phyloP scores from a whole-genome alignment of 2,888 invertebrate species.

The Monochamus alternatus region DNA sequence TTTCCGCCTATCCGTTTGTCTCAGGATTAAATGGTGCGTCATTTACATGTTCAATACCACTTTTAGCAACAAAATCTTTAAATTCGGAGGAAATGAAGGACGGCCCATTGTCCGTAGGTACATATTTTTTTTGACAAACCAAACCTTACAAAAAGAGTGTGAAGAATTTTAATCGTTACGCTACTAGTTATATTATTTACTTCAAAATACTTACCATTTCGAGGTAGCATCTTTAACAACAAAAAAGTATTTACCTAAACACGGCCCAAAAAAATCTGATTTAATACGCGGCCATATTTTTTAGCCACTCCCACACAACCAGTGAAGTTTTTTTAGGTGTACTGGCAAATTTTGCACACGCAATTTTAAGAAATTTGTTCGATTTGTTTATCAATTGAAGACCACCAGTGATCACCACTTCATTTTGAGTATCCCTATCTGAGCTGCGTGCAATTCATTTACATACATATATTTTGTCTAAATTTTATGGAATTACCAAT shows the following conservation, averaged over 20 bases:
- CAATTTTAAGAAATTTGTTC: constrained; percentile 16
- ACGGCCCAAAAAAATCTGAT: constrained; percentile 23
- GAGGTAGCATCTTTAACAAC: not conserved
- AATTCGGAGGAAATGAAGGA: constrained; percentile 5
- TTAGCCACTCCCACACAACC: no score
- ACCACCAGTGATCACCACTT: constrained; percentile 36
- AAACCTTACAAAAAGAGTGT: constrained; percentile 17
- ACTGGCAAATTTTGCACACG: no score
- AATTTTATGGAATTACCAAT: constrained; percentile 28
- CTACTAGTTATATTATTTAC: not conserved
- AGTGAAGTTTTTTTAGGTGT: no score
- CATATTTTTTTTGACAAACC: constrained; percentile 10
- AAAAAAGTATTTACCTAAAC: no score
- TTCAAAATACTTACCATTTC: constrained; percentile 5
- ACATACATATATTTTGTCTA: not conserved
- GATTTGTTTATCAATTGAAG: constrained; percentile 20
- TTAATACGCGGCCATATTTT: constrained; percentile 29
- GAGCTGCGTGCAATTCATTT: constrained; percentile 21
- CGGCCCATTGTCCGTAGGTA: constrained; percentile 17
- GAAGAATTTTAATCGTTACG: not conserved
- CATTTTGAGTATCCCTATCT: constrained; percentile 31
- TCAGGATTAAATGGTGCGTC: constrained; percentile 32
- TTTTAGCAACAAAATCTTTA: no score
- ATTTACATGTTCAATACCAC: constrained; percentile 26
- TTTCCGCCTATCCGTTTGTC: constrained; percentile 26